phyloP scores from a whole-genome alignment of 2,797 vertebrate genomes.

The Pantherophis alleghaniensis region DNA sequence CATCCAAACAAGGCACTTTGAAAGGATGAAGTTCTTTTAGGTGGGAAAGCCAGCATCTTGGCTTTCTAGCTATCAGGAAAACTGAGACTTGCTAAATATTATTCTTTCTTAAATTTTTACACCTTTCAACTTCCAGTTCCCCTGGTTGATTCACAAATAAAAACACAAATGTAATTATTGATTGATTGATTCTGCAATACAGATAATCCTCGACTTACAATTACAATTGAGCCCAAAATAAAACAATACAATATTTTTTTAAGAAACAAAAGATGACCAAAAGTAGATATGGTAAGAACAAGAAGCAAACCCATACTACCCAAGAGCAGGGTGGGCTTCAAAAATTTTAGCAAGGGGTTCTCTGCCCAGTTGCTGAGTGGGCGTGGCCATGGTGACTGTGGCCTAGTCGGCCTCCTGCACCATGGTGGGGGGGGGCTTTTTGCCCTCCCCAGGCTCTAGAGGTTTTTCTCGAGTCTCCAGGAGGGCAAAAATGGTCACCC shows the following conservation, averaged over 20 bases:
- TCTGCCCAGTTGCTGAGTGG: no score
- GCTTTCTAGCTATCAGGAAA: not conserved
- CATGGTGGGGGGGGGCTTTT: no score
- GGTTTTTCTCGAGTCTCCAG: no score
- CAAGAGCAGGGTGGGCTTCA: not conserved
- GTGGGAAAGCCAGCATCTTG: not conserved
- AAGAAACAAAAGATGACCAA: not conserved
- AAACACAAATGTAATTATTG: not conserved
- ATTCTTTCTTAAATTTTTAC: not conserved
- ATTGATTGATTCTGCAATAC: not conserved
- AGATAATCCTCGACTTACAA: not conserved
- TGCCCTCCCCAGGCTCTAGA: no score
- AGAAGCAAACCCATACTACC: not conserved
- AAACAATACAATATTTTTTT: not conserved
- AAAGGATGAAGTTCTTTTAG: not conserved
- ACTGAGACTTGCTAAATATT: not conserved
- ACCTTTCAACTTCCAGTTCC: not conserved
- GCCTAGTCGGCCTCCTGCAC: no score
- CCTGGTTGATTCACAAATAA: not conserved
- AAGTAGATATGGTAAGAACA: not conserved
- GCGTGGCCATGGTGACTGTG: no score
- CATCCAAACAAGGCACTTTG: not conserved
- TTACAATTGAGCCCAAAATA: not conserved
- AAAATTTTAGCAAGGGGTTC: no score
- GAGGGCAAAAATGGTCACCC: no score